Evolutionary conservation across 37 sponge, comb jelly and placozoan genomes (phyloP).

Genomic region (Halisarca cf. caerulea): DNA sequence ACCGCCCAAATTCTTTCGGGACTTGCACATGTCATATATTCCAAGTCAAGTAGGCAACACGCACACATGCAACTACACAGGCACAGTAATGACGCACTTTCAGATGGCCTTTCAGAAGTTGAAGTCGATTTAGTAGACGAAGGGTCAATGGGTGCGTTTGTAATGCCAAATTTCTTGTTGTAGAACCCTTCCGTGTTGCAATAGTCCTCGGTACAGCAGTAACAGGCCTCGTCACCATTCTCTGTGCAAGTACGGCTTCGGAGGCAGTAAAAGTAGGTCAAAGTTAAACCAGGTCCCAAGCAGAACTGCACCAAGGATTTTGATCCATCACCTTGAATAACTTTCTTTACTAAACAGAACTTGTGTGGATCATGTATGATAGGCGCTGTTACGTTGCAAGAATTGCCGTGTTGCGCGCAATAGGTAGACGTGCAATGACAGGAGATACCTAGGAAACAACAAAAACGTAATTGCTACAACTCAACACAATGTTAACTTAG

Average conservation of each 20-base stretch:
- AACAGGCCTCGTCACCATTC: neutral
- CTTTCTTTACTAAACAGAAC: neutral
- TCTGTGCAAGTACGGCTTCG: neutral
- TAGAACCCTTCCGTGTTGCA: conserved; percentile 14
- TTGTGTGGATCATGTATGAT: too few relatives aligned
- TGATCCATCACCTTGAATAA: neutral
- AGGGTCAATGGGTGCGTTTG: neutral
- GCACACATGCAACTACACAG: too few relatives aligned
- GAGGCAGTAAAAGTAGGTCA: neutral
- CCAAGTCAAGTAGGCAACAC: too few relatives aligned
- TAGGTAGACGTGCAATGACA: neutral
- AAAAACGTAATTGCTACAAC: neutral
- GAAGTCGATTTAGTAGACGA: neutral
- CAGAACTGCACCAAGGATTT: neutral
- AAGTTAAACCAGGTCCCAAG: too few relatives aligned
- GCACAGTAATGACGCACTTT: neutral
- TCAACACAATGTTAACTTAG: too few relatives aligned
- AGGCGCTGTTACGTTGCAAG: neutral
- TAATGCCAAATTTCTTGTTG: neutral
- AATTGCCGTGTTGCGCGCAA: neutral
- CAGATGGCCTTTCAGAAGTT: neutral
- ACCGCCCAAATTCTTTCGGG: too few relatives aligned
- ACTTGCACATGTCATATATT: too few relatives aligned
- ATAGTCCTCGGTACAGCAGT: neutral
- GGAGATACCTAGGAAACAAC: neutral